Conservation (phyloP, 2,113 vertebrate species). For the Diglossa brunneiventris region DNA sequence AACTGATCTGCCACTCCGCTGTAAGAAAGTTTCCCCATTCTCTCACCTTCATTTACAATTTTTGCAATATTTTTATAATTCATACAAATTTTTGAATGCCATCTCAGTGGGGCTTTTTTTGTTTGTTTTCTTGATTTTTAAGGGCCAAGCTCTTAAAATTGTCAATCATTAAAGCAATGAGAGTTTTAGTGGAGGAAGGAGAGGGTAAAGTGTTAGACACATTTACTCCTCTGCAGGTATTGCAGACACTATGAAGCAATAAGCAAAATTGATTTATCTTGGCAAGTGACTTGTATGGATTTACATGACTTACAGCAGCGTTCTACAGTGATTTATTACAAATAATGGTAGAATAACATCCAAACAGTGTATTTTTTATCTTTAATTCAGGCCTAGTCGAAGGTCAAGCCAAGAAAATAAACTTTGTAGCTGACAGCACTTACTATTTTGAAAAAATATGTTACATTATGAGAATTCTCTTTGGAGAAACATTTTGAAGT, state of each 20-base stretch:
- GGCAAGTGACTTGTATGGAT: background rate
- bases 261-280: background rate
- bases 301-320: background rate
- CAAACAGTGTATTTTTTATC: background rate
- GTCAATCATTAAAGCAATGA: background rate
- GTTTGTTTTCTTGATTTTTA: background rate
- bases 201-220: background rate
- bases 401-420: background rate
- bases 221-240: background rate
- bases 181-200: background rate
- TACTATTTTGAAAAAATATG: background rate
- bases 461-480: background rate
- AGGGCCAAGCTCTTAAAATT: background rate
- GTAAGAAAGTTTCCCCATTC: background rate
- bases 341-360: background rate
- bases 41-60: background rate
- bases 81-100: background rate
- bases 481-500: background rate
- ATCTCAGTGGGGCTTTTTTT: accelerated
- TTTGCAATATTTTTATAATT: background rate
- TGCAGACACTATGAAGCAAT: background rate
- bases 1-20: background rate
- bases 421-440: background rate
- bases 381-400: background rate
- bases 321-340: background rate